Percentiles rank a stretch among this genome's conserved stretches.
phyloP scores from a whole-genome alignment of 1,140 invertebrate species.

The Bradynema listronoti region DNA sequence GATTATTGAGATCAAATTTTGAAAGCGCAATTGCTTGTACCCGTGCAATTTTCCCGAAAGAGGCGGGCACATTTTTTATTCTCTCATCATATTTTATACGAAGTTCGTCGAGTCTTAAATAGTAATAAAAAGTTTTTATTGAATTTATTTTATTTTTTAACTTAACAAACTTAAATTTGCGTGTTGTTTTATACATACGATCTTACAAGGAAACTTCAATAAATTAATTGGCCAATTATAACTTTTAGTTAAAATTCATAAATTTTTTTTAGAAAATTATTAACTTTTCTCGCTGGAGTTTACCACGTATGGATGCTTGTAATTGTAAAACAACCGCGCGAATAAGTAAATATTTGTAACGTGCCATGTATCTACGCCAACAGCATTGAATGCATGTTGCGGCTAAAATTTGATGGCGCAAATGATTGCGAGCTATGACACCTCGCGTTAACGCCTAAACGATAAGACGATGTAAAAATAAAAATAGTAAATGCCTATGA shows the following conservation, averaged over 20 bases:
- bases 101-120: conserved; percentile 3
- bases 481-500: neutral
- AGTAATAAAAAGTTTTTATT: neutral
- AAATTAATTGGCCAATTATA: neutral
- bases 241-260: neutral
- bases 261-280: neutral
- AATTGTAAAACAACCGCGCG: conserved; percentile 65
- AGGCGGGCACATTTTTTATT: conserved; percentile 19
- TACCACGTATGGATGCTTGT: conserved; percentile 63
- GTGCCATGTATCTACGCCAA: conserved; percentile 68
- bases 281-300: conserved; percentile 24
- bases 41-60: conserved; percentile 23
- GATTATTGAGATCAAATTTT: conserved; percentile 36
- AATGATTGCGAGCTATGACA: conserved; percentile 50
- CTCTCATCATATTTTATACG: neutral
- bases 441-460: conserved; percentile 61
- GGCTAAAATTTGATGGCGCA: conserved; percentile 63
- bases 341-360: conserved; percentile 67
- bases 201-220: neutral
- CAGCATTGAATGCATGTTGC: conserved; percentile 70
- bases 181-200: too few relatives aligned
- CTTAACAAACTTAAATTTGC: too few relatives aligned
- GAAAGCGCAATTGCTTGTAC: conserved; percentile 40
- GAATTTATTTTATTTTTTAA: too few relatives aligned
- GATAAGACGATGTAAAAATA: neutral